Percentiles rank a stretch among this genome's conserved stretches.
Conservation (phyloP, 1,140 invertebrate species). For the Plectus sambesii region DNA sequence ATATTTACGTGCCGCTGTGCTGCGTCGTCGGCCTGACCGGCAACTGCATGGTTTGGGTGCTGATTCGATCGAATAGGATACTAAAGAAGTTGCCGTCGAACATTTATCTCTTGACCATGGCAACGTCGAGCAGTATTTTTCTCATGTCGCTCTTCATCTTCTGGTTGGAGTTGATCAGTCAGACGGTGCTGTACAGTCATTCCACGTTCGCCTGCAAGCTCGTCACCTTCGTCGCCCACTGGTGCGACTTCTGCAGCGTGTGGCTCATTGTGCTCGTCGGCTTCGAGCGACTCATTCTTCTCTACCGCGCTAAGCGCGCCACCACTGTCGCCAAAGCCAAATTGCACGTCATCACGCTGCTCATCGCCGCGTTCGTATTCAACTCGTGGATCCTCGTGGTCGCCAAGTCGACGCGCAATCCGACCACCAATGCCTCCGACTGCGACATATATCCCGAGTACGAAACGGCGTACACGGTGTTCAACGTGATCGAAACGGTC, state of each 20-base stretch:
- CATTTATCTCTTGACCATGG: slow-evolving; percentile 30
- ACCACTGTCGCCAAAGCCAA: slow-evolving; percentile 28
- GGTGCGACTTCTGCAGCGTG: slow-evolving; percentile 36
- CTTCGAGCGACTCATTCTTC: slow-evolving; percentile 31
- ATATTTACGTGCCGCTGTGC: slow-evolving; percentile 40
- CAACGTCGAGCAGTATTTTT: slow-evolving; percentile 33
- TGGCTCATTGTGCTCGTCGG: slow-evolving; percentile 39
- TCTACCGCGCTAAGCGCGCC: slow-evolving; percentile 34
- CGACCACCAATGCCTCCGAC: slow-evolving; percentile 14
- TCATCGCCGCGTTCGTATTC: slow-evolving; percentile 28
- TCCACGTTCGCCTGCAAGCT: slow-evolving; percentile 33
- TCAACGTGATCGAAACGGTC: slow-evolving; percentile 30
- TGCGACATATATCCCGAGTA: slow-evolving; percentile 39
- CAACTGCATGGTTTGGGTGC: slow-evolving; percentile 35
- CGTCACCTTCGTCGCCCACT: slow-evolving; percentile 34
- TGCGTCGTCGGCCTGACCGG: slow-evolving; percentile 31
- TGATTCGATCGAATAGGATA: slow-evolving; percentile 39
- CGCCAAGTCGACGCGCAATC: slow-evolving; percentile 34
- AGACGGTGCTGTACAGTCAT: slow-evolving; percentile 18
- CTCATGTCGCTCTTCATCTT: slow-evolving; percentile 37
- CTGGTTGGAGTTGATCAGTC: slow-evolving; percentile 40
- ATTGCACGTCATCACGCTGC: slow-evolving; percentile 27
- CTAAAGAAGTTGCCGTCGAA: slow-evolving; percentile 34
- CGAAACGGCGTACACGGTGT: slow-evolving; percentile 31
- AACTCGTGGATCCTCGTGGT: slow-evolving; percentile 40